Evolutionary conservation across 2,888 invertebrate species (phyloP), one percentile per base, ranked within the genome.

Genomic region (Catonia carolina): DNA sequence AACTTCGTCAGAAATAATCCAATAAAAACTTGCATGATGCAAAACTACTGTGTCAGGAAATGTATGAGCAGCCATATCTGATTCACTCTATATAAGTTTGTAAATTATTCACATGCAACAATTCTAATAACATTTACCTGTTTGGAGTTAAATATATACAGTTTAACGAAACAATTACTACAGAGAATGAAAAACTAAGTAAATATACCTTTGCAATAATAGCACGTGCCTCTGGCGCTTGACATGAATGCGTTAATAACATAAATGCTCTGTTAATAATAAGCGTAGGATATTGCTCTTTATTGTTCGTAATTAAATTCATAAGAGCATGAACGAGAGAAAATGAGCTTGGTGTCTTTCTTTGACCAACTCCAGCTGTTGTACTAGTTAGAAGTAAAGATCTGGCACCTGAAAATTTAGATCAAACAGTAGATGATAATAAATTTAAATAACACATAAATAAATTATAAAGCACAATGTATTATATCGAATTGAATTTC

Each of bases 171-270:
- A 6, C 27, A 27, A 27, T 27, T 6, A 15, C 4, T 45, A 45
- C 8, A 6, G 7, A 18, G 7, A 18, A 20, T 6, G 7, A 45
- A 45, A 45, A 5, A 15, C 20, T 69, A 69, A 55, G 23, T 12
- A 52, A 62, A 64, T n/a, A n/a, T 70, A 83, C 84, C 77, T 85
- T 84, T 1, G 80, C 69, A 39, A 84, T 71, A 47, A 81, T 71
- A 12, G 78, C 71, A 39, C 85, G 74, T 65, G 83, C 84, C 66
- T 84, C 84, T 12, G 78, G 75, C 41, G 79, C 77, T 35, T 71
- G 70, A 54, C 77, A 72, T 56, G 77, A 74, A 66, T 83, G 81
- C 10, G 73, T 70, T 20, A 80, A 65, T 47, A 78, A 63, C 61
- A 77, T 72, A 63, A 80, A 77, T 5, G 77, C 71, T 42, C 75